These are phyloP conservation scores for Bugula neritina DNA, from an alignment of 2,888 invertebrate genomes.

Conservation along the genomic window DNA sequence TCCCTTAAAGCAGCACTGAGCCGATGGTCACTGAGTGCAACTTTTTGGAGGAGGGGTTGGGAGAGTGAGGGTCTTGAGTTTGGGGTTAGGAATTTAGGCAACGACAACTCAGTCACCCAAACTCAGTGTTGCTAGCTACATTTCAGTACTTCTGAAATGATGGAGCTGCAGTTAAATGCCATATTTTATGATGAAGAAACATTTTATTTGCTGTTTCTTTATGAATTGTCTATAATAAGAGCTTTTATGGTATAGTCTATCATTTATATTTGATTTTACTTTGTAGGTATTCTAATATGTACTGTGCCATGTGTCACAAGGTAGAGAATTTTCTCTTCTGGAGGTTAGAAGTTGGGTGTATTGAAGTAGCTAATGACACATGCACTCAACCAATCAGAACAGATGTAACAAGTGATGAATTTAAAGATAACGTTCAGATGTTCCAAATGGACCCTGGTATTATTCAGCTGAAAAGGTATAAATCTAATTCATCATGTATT, in stretches of 20 bases:
- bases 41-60: too few species aligned
- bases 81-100: too few species aligned
- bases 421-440: not conserved
- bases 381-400: not conserved
- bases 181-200: too few species aligned
- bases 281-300: not conserved
- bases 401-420: not conserved
- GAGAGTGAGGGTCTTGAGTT: too few species aligned
- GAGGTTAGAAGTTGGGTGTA: not conserved
- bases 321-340: not conserved
- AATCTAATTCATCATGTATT: not conserved
- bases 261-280: not conserved
- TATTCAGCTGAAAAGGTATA: not conserved
- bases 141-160: too few species aligned
- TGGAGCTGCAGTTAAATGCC: too few species aligned
- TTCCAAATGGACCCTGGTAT: not conserved
- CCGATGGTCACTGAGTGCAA: too few species aligned
- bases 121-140: too few species aligned
- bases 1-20: too few species aligned
- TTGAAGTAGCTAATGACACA: conserved; percentile 10
- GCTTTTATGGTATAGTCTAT: not conserved
- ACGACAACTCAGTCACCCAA: too few species aligned
- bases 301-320: not conserved
- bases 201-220: too few species aligned
- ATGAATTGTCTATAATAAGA: too few species aligned